These are phyloP conservation scores for Penaeus chinensis DNA, from an alignment of 1,140 invertebrate genomes.

Conservation along the genomic window DNA sequence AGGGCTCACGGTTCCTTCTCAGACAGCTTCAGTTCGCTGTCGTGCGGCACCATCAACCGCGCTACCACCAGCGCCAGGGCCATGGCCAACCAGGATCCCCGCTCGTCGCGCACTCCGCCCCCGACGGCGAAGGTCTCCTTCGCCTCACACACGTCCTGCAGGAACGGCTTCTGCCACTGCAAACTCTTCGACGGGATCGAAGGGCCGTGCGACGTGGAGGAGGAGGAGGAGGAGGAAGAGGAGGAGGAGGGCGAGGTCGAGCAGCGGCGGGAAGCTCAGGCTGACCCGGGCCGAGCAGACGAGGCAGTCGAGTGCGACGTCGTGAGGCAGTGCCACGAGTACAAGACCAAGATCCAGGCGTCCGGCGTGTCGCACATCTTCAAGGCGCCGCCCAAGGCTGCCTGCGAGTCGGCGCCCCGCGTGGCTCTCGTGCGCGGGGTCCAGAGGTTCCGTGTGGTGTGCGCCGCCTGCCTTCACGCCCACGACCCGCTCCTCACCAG, in stretches of 20 bases:
- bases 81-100: not conserved
- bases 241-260: not conserved
- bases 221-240: constrained; percentile 23
- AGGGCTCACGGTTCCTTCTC: constrained; percentile 56
- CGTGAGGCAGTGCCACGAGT: no score
- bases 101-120: constrained; percentile 27
- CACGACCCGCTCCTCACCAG: constrained; percentile 60
- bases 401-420: constrained; percentile 37
- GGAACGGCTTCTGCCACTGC: constrained; percentile 53
- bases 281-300: no score
- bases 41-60: constrained; percentile 52
- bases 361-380: no score
- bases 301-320: no score
- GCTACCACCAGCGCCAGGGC: not conserved
- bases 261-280: no score
- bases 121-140: constrained; percentile 5
- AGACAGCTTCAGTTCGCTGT: constrained; percentile 58
- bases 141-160: constrained; percentile 42
- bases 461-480: constrained; percentile 55
- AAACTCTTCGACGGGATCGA: constrained; percentile 51
- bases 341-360: no score
- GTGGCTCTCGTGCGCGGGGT: constrained; percentile 55
- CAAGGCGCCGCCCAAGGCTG: not conserved
- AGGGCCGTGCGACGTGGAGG: constrained; percentile 39
- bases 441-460: constrained; percentile 59